Conservation (phyloP, 1,140 invertebrate species). For the Nautilus pompilius region DNA sequence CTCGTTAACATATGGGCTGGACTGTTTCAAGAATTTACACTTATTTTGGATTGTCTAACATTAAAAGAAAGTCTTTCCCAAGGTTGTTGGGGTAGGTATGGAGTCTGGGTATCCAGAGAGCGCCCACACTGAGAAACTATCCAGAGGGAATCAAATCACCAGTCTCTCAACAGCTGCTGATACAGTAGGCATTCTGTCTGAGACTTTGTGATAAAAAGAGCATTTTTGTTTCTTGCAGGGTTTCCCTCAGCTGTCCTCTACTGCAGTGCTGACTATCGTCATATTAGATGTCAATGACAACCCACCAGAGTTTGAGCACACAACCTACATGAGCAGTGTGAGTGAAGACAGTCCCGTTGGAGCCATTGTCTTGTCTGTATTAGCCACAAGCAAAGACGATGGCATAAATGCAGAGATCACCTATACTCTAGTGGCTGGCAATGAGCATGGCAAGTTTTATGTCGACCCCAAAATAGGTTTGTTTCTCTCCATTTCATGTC, state of each 20-base stretch:
- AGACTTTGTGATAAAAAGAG: no score
- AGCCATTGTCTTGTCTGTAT: slow-evolving; percentile 51
- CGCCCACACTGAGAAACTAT: no score
- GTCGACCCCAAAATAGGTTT: slow-evolving; percentile 69
- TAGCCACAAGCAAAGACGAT: slow-evolving; percentile 68
- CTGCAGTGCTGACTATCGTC: slow-evolving; percentile 73
- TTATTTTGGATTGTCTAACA: no score
- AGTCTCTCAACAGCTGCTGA: no score
- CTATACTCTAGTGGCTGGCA: slow-evolving; percentile 81
- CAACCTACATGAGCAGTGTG: slow-evolving; percentile 38
- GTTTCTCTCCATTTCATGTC: no score
- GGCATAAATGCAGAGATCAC: slow-evolving; percentile 71
- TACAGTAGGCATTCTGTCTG: no score
- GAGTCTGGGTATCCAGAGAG: no score
- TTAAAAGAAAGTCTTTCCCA: no score
- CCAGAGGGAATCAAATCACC: no score
- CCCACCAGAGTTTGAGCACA: slow-evolving; percentile 70
- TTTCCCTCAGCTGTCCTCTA: slow-evolving; percentile 50
- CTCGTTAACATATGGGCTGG: no score
- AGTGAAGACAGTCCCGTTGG: slow-evolving; percentile 26
- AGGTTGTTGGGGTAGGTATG: no score
- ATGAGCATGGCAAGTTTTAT: slow-evolving; percentile 77
- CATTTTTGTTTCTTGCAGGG: slow-evolving; percentile 2
- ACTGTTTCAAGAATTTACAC: no score
- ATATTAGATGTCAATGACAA: slow-evolving; percentile 95